phyloP scores from a whole-genome alignment of 2,113 vertebrate species.

The Brachyistius frenatus region DNA sequence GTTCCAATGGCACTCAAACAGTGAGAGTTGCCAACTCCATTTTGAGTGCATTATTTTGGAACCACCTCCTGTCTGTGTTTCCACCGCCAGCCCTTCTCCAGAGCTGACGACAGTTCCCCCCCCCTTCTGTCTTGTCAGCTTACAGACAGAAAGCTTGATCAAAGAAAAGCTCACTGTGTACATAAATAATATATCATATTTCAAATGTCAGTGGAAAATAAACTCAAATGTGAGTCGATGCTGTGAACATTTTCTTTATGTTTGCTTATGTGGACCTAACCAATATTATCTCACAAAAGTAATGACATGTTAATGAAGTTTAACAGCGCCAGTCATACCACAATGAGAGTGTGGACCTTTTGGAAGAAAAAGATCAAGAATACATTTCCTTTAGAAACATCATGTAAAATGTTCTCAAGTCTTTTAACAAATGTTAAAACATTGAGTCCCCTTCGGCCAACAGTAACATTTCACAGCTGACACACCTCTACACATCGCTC shows the following conservation, averaged over 20 bases:
- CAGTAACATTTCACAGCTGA: constrained; percentile 43
- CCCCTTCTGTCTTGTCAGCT: constrained; percentile 46
- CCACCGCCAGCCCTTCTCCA: constrained; percentile 6
- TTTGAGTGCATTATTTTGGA: constrained; percentile 23
- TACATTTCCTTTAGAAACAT: not conserved
- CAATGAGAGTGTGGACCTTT: not conserved
- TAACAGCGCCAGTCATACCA: constrained; percentile 12
- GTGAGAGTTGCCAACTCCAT: not conserved
- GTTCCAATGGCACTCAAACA: constrained; percentile 14
- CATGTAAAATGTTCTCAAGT: not conserved
- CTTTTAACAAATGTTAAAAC: not conserved
- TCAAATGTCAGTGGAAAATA: constrained; percentile 10
- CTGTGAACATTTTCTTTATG: constrained; percentile 6
- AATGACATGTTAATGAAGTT: constrained; percentile 14
- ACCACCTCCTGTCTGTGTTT: constrained; percentile 31
- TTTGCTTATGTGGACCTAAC: not conserved
- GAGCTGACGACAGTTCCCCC: constrained; percentile 32
- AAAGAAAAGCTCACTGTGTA: constrained; percentile 50
- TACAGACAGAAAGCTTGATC: constrained; percentile 58
- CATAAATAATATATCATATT: constrained; percentile 56
- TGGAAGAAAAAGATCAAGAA: constrained; percentile 1
- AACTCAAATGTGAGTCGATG: not conserved
- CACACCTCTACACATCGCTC: constrained; percentile 36
- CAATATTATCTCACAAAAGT: not conserved
- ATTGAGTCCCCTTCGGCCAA: constrained; percentile 4